Percentiles rank a stretch among this genome's conserved stretches.
Conservation (phyloP, 2,797 vertebrate species). For the Hipposideros larvatus region DNA sequence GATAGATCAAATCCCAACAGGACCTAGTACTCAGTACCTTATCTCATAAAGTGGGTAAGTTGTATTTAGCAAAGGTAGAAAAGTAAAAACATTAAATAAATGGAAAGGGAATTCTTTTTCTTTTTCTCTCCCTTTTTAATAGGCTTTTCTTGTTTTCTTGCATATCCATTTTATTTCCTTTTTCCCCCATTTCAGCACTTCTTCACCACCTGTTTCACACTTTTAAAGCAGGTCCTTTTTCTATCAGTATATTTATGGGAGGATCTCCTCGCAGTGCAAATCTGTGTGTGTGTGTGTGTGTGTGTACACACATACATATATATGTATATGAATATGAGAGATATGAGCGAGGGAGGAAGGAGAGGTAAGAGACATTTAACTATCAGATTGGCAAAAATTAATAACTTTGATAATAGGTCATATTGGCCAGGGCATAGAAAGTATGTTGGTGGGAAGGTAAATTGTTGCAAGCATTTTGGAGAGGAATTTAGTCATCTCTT, state of each 20-base stretch:
- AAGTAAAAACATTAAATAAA: constrained; percentile 45
- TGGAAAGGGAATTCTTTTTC: background rate
- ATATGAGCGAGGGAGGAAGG: background rate
- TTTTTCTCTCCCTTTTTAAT: constrained; percentile 23
- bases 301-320: background rate
- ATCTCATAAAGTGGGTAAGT: constrained; percentile 64
- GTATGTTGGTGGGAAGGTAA: background rate
- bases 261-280: background rate
- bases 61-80: constrained; percentile 54
- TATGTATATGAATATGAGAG: background rate
- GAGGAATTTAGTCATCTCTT: constrained; percentile 22
- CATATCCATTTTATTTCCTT: constrained; percentile 40
- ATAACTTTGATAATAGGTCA: constrained; percentile 15
- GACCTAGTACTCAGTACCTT: constrained; percentile 53
- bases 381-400: background rate
- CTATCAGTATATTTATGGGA: background rate
- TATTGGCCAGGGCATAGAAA: constrained; percentile 22
- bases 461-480: constrained; percentile 21
- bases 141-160: constrained; percentile 47
- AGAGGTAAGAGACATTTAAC: background rate
- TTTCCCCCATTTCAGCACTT: background rate
- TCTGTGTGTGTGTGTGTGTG: background rate
- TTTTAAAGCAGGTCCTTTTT: constrained; percentile 42
- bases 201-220: background rate
- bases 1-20: constrained; percentile 65